Percentiles rank a stretch among this genome's conserved stretches.
Conservation (phyloP, 2,888 invertebrate genomes). For the Amiota minor region DNA sequence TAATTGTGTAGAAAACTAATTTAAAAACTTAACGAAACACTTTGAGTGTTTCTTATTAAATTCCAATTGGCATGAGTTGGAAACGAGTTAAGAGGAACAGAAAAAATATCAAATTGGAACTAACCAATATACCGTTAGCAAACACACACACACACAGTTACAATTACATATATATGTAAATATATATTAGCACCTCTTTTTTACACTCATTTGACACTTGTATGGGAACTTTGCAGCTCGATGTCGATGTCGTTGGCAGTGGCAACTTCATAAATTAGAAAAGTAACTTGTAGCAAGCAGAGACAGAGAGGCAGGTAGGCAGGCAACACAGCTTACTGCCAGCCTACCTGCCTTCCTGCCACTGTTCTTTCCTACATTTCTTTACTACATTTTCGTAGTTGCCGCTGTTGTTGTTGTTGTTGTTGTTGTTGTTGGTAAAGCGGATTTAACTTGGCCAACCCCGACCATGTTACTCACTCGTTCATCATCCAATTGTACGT, state of each 20-base stretch:
- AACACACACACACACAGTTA: constrained; percentile 9
- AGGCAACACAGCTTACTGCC: too few species aligned
- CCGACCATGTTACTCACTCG: constrained; percentile 61
- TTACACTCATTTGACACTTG: constrained; percentile 32
- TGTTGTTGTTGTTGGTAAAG: constrained; percentile 18
- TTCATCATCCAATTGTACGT: constrained; percentile 72
- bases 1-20: constrained; percentile 29
- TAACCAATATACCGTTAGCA: constrained; percentile 15
- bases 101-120: not conserved
- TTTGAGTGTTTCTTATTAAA: constrained; percentile 36
- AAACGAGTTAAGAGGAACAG: constrained; percentile 25
- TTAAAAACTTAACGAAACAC: constrained; percentile 50
- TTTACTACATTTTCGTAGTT: not conserved
- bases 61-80: constrained; percentile 35
- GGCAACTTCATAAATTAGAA: constrained; percentile 18
- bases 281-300: not conserved
- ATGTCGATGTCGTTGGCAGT: not conserved
- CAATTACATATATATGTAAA: not conserved
- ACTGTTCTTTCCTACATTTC: too few species aligned
- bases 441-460: constrained; percentile 61
- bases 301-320: not conserved
- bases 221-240: constrained; percentile 1
- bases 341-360: too few species aligned
- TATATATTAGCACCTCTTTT: constrained; percentile 28
- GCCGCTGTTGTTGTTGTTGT: not conserved